Base-by-base conservation (phyloP, 2,797 vertebrate species). In the Eulemur coronatus region DNA sequence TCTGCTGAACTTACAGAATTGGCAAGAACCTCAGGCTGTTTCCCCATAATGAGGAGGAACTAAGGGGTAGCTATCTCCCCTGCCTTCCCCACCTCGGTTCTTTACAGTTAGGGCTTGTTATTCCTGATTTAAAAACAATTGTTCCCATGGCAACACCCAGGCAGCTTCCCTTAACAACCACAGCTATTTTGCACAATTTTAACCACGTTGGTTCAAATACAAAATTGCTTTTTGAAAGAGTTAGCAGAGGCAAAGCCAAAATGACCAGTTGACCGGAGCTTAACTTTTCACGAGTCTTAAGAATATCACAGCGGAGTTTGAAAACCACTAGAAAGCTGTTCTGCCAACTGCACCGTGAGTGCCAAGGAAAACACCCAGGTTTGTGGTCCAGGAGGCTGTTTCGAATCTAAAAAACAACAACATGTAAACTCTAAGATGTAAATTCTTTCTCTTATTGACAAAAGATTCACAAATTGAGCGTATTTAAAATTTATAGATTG, bases 121-220 rank as follows among this genome's bases (percentile, higher is more conserved):
- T 79, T 86, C 55, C 65, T 81, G 91, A 75, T 82, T 97, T 93
- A n/a, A 97, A 97, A 96, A 97, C 95, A 93, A 95, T 65, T 30
- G 93, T 97, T 97, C 75, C 96, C 86, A 97, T 96, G 90, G 91
- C 67, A 97, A 97, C 86, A 59, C 24, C 46, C 38, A 14, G 7
- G 94, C 33, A 82, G 84, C 91, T 80, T 97, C 70, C 84, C 92
- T 97, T 93, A 95, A 95, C 96, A 96, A 96, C 89, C 75, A 55
- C 55, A 33, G 57, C 79, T 85, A 41, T 57, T 87, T 95, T 75
- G 91, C 43, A 48, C 57, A 81, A 76, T 78, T 82, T 82, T 80
- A 50, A 78, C 75, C 52, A 97, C 94, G 81, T 97, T 97, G 92
- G 41, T 84, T 94, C 75, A 84, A 90, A 97, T 38, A 79, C 43